Percentiles rank a stretch among this genome's conserved stretches.
These are phyloP conservation scores for Drosophila santomea DNA, from an alignment of 1,140 invertebrate species.

Conservation along the genomic window DNA sequence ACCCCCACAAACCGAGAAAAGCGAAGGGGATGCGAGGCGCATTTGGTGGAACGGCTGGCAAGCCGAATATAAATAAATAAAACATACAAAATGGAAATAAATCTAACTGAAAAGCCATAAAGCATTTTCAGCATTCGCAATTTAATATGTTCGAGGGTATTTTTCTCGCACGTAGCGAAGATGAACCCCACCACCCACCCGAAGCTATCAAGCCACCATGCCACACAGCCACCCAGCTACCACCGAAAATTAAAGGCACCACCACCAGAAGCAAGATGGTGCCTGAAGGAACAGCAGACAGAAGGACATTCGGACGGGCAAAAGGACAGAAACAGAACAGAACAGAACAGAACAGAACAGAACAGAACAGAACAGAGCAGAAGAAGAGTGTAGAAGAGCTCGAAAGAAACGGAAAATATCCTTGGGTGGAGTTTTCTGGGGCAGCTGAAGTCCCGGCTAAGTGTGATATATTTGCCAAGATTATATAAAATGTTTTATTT, in stretches of 20 bases:
- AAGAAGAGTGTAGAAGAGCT: constrained; percentile 8
- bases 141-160: constrained; percentile 84
- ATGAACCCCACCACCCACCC: constrained; percentile 60
- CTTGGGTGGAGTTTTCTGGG: constrained; percentile 12
- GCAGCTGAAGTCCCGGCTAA: constrained; percentile 64
- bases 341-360: constrained; percentile 1
- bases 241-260: constrained; percentile 29
- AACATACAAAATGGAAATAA: constrained; percentile 85
- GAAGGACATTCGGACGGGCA: constrained; percentile 52
- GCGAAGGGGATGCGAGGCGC: constrained; percentile 31
- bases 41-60: constrained; percentile 43
- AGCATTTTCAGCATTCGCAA: constrained; percentile 84
- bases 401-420: constrained; percentile 48
- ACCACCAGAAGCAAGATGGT: constrained; percentile 75
- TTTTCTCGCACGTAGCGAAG: constrained; percentile 81
- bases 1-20: constrained; percentile 32
- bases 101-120: constrained; percentile 84
- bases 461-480: constrained; percentile 84
- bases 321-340: constrained; percentile 41
- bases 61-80: constrained; percentile 84
- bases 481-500: constrained; percentile 84
- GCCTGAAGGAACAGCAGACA: constrained; percentile 68
- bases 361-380: constrained; percentile 4
- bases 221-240: constrained; percentile 29
- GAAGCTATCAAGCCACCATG: constrained; percentile 1